Evolutionary conservation across 2,888 invertebrate species (phyloP).

Genomic region (Noctua comes): DNA sequence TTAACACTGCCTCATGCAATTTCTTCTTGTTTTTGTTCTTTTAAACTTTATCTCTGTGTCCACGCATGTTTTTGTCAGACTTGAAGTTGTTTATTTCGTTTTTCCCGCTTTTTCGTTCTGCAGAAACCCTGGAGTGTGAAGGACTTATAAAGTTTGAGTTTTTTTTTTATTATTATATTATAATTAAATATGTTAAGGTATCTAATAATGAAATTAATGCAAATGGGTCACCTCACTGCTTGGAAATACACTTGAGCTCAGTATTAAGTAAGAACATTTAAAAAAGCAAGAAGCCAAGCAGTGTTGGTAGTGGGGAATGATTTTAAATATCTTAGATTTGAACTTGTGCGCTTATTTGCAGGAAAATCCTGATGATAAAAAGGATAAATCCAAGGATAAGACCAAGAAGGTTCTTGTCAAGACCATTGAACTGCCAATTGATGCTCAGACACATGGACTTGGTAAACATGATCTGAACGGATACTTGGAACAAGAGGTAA

Average conservation of each 20-base stretch:
- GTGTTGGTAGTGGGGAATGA: constrained; percentile 83
- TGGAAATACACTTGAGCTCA: constrained; percentile 69
- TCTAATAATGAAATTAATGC: constrained; percentile 78
- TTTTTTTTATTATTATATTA: constrained; percentile 58
- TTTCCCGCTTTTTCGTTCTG: constrained; percentile 72
- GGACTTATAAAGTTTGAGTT: constrained; percentile 62
- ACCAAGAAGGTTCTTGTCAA: constrained; percentile 94
- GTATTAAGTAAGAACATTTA: background rate
- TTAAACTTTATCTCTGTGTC: constrained; percentile 87
- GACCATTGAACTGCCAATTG: constrained; percentile 96
- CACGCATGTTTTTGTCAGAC: constrained; percentile 87
- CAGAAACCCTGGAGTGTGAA: constrained; percentile 67
- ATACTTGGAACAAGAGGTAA: constrained; percentile 95
- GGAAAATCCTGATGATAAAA: constrained; percentile 90
- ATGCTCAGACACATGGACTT: constrained; percentile 93
- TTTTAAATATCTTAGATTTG: constrained; percentile 73
- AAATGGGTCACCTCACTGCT: constrained; percentile 88
- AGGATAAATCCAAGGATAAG: constrained; percentile 92
- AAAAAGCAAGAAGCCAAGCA: constrained; percentile 70
- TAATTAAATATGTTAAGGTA: constrained; percentile 38
- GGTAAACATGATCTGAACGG: constrained; percentile 93
- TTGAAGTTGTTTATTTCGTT: constrained; percentile 66
- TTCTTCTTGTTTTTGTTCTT: constrained; percentile 75
- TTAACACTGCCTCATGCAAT: constrained; percentile 73
- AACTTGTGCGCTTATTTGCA: constrained; percentile 84